These are phyloP conservation scores for Callinectes sapidus DNA, from an alignment of 2,888 invertebrate genomes.

Conservation along the genomic window DNA sequence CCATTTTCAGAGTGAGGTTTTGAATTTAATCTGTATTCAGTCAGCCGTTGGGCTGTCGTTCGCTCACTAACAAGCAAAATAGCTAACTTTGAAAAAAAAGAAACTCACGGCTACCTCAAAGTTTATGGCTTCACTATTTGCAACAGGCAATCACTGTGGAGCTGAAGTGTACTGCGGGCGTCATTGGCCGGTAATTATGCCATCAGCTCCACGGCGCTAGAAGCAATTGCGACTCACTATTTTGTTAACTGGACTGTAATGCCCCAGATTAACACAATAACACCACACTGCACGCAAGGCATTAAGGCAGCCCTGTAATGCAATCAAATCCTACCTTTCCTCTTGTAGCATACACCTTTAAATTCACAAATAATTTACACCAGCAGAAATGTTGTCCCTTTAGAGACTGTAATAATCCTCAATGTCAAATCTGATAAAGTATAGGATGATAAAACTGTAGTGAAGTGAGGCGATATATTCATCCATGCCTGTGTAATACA, in stretches of 20 bases:
- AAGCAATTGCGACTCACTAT: not conserved
- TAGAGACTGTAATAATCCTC: no score
- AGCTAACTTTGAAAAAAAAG: not conserved
- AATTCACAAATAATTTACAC: not conserved
- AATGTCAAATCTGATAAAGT: no score
- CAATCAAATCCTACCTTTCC: not conserved
- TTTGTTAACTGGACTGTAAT: slow-evolving; percentile 21
- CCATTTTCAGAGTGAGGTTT: not conserved
- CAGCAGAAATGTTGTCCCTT: no score
- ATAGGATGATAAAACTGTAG: no score
- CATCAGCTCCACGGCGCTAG: not conserved
- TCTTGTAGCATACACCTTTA: not conserved
- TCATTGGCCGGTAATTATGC: not conserved
- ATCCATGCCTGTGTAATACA: not conserved
- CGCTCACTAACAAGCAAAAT: slow-evolving; percentile 1
- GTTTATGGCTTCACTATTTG: not conserved
- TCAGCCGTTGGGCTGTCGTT: not conserved
- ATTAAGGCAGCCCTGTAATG: not conserved
- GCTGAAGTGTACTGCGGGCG: not conserved
- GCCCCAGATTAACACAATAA: not conserved
- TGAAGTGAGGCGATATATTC: no score
- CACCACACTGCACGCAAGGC: slow-evolving; percentile 10
- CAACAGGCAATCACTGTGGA: not conserved
- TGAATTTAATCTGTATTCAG: not conserved
- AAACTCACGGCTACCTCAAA: not conserved